Base-by-base conservation (phyloP, 2,797 vertebrate species). In the Bucorvus abyssinicus region DNA sequence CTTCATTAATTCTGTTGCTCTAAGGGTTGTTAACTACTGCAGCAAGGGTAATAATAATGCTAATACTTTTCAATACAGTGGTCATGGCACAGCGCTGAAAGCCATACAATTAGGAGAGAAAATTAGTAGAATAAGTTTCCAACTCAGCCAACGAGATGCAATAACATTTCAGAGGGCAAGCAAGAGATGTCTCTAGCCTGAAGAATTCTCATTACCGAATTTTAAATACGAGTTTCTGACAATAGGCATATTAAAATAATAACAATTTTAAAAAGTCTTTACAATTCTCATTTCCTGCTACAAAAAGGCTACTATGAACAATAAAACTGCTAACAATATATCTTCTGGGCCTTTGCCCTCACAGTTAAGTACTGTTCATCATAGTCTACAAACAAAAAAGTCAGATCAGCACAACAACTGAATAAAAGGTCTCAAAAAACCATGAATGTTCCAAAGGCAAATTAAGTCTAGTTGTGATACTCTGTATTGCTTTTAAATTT, bases 41-140 rank as follows among this genome's bases (percentile, higher is more conserved):
- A 87, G 40, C 27, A 64, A n/a, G 24, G 23, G 29, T 67, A 94
- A 32, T n/a, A 14, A 17, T 40, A 5, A 53, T 2, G 14, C 20
- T 42, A 38, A 30, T 6, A 34, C 5, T 50, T 84, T 30, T 53
- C 78, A 82, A 73, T 7, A 42, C 22, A 60, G 45, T 8, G 49
- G 45, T 24, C 8, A 3, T 0, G 8, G 55, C 24, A 49, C 8
- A 7, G 3, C 11, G 29, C 16, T 0, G 0, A 85, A 56, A 53
- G 26, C 26, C 11, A 14, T 2, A 44, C 60, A 63, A 16, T 24
- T n/a, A 63, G 24, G 47, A 81, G 7, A 6, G 22, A 56, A 91
- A 75, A 17, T 42, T 32, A 61, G 11, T 88, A 44, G 14, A 53
- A 2, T 12, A 45, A 47, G 49, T 78, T 83, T 75, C 26, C 45